A percentile compares a stretch with the other conserved stretches of the same genome.
These are phyloP conservation scores for Ennomos quercinarius DNA, from an alignment of 2,888 invertebrate genomes.

Conservation along the genomic window DNA sequence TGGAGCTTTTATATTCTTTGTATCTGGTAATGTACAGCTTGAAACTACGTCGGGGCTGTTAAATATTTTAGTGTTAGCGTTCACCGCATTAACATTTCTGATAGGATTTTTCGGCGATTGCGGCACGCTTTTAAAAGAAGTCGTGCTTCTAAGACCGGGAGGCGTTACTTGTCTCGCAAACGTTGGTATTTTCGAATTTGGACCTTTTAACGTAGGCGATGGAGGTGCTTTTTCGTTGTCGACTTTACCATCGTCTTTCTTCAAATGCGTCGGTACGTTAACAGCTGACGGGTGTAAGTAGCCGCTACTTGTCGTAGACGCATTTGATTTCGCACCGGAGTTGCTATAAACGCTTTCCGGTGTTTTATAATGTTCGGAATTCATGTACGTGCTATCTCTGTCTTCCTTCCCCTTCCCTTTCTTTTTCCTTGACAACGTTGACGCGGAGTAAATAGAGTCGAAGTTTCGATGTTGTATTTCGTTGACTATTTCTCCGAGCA, in stretches of 20 bases:
- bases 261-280: conserved; percentile 85
- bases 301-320: conserved; percentile 88
- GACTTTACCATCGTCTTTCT: conserved; percentile 54
- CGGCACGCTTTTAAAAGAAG: conserved; percentile 72
- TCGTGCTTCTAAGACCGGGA: conserved; percentile 76
- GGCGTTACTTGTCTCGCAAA: conserved; percentile 80
- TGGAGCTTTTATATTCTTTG: conserved; percentile 84
- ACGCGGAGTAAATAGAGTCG: conserved; percentile 94
- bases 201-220: conserved; percentile 71
- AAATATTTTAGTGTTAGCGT: conserved; percentile 57
- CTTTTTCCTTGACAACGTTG: conserved; percentile 88
- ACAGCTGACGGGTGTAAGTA: conserved; percentile 90
- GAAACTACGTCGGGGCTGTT: conserved; percentile 91
- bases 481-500: conserved; percentile 94
- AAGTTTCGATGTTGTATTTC: conserved; percentile 95
- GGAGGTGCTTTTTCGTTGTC: conserved; percentile 70
- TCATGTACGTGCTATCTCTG: conserved; percentile 86
- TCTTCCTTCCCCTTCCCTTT: conserved; percentile 79
- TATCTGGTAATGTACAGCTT: conserved; percentile 86
- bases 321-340: conserved; percentile 86
- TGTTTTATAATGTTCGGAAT: conserved; percentile 85
- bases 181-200: conserved; percentile 78
- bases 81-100: conserved; percentile 56
- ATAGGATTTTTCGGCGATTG: conserved; percentile 69
- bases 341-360: conserved; percentile 88